phyloP scores from a whole-genome alignment of 2,113 vertebrate species.

The Engraulis encrasicolus region DNA sequence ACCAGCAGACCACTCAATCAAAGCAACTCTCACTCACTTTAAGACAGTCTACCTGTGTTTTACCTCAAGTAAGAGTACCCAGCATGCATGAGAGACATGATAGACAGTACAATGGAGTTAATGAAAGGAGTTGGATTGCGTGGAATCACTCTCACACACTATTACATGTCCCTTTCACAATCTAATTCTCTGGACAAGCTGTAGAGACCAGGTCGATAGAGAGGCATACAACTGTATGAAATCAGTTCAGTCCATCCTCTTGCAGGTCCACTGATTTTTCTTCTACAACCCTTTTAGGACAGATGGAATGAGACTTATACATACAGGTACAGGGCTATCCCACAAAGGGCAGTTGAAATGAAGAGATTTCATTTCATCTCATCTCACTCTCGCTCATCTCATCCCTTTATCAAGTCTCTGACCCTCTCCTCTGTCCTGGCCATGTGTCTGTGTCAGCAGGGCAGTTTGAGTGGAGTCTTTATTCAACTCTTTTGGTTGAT shows the following conservation, averaged over 20 bases:
- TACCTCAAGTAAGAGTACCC: background rate
- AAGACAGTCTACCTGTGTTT: background rate
- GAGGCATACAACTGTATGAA: background rate
- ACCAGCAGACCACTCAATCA: background rate
- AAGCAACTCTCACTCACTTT: background rate
- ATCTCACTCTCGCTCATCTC: background rate
- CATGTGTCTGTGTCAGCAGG: background rate
- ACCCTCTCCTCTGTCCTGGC: background rate
- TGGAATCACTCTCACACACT: background rate
- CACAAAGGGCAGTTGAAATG: too few species aligned
- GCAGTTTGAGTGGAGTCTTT: background rate
- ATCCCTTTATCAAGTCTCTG: background rate
- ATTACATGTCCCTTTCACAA: background rate
- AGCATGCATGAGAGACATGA: background rate
- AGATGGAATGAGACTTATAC: background rate
- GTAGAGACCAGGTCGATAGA: too few species aligned
- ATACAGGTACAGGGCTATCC: too few species aligned
- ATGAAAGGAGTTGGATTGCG: background rate
- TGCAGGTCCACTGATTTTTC: background rate
- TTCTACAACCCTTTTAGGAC: slow-evolving; percentile 8
- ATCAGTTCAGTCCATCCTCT: background rate
- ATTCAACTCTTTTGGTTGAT: background rate
- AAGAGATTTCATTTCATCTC: too few species aligned
- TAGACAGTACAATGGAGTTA: background rate
- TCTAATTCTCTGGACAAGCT: too few species aligned